Percentiles rank a stretch among this genome's conserved stretches.
These are phyloP conservation scores for Cryptotis parvus DNA, from an alignment of 2,113 vertebrate species.

Conservation along the genomic window DNA sequence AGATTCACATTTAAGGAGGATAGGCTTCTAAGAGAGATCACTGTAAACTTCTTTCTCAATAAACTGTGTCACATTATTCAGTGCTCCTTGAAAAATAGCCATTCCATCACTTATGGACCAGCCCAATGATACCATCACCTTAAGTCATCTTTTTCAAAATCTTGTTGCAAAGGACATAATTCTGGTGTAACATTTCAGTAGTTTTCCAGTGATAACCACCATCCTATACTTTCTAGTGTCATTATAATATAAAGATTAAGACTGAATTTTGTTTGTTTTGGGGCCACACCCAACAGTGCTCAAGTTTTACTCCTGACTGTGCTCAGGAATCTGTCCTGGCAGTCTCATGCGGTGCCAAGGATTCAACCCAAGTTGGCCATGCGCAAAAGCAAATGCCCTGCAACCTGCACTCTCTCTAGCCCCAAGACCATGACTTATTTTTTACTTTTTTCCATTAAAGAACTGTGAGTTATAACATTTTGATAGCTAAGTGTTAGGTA, in stretches of 20 bases:
- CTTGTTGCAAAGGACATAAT: neutral
- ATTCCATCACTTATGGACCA: neutral
- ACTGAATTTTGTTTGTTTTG: no score
- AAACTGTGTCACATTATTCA: slow-evolving; percentile 17
- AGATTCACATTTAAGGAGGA: neutral
- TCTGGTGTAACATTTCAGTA: slow-evolving; percentile 11
- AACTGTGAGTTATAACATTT: no score
- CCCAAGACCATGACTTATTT: no score
- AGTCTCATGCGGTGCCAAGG: no score
- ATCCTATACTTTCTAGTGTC: neutral
- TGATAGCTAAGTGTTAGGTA: no score
- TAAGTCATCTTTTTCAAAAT: neutral
- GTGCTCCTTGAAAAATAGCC: neutral
- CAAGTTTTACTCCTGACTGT: no score
- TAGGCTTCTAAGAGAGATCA: slow-evolving; percentile 2
- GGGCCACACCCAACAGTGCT: no score
- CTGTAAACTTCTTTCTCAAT: neutral
- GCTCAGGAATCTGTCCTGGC: no score
- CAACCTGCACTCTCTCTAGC: no score
- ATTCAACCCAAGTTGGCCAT: no score
- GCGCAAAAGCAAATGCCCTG: no score
- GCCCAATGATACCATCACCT: neutral
- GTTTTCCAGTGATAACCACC: neutral
- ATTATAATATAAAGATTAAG: neutral
- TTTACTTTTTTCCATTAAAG: no score